phyloP scores from a whole-genome alignment of 2,113 vertebrate species.

The Muntiacus muntjak region DNA sequence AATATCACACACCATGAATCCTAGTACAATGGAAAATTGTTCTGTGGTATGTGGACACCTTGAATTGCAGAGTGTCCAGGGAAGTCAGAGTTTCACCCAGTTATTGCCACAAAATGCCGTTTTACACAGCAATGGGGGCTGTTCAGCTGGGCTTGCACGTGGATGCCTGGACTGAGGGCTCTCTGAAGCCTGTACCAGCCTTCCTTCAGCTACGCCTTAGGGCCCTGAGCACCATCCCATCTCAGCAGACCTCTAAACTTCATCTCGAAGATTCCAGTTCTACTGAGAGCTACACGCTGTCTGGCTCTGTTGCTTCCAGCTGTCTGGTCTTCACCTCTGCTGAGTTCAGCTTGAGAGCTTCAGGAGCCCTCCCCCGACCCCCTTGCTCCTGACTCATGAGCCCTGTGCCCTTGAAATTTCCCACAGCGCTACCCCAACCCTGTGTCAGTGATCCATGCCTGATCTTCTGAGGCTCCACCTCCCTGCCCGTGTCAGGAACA shows the following conservation, averaged over 20 bases:
- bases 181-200: not conserved
- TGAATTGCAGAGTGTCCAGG: not conserved
- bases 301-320: not conserved
- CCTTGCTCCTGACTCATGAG: rapidly evolving
- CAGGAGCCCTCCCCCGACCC: rapidly evolving
- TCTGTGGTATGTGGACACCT: not conserved
- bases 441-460: rapidly evolving
- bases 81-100: not conserved
- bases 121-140: rapidly evolving
- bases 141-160: rapidly evolving
- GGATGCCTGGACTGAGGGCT: not conserved
- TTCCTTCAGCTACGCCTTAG: not conserved
- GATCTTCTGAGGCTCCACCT: too few relatives aligned
- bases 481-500: not conserved
- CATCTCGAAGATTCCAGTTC: not conserved
- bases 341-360: not conserved
- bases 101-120: rapidly evolving
- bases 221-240: not conserved
- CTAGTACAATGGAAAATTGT: rapidly evolving
- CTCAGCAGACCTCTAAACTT: rapidly evolving
- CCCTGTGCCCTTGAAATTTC: not conserved
- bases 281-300: not conserved
- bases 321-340: not conserved
- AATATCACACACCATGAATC: too few relatives aligned
- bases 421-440: rapidly evolving